Evolutionary conservation across 2,888 invertebrate genomes (phyloP).

Genomic region (Scelioninae gen. 2): DNA sequence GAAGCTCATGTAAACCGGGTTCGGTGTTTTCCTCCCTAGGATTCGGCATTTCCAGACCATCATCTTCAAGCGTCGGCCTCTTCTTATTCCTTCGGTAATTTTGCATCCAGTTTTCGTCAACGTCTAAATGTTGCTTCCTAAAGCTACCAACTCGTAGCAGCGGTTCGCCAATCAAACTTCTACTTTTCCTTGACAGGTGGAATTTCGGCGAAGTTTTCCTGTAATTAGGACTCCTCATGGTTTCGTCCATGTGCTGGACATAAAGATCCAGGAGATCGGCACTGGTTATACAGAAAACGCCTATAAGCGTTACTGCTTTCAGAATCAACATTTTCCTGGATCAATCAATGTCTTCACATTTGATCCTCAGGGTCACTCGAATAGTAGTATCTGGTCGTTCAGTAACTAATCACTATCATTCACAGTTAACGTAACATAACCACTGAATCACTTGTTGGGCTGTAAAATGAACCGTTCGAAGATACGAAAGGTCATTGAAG

Average conservation of each 20-base stretch:
- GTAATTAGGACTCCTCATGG: slow-evolving; percentile 68
- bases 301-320: slow-evolving; percentile 62
- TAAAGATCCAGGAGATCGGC: slow-evolving; percentile 73
- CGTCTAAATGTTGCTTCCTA: slow-evolving; percentile 68
- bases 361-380: slow-evolving; percentile 1
- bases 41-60: slow-evolving; percentile 68
- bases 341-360: slow-evolving; percentile 15
- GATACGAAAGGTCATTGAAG: neutral
- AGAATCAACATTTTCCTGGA: slow-evolving; percentile 65
- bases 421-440: slow-evolving; percentile 17
- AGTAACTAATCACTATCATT: slow-evolving; percentile 4
- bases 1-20: slow-evolving; percentile 38
- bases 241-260: slow-evolving; percentile 74
- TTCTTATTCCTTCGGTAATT: slow-evolving; percentile 54
- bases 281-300: slow-evolving; percentile 62
- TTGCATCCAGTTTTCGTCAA: slow-evolving; percentile 66
- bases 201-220: slow-evolving; percentile 63
- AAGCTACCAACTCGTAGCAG: slow-evolving; percentile 64
- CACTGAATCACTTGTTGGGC: slow-evolving; percentile 10
- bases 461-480: neutral
- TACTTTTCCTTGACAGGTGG: slow-evolving; percentile 58
- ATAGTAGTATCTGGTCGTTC: neutral
- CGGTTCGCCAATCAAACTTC: slow-evolving; percentile 62
- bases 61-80: slow-evolving; percentile 60
- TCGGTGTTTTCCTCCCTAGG: slow-evolving; percentile 63